These are phyloP conservation scores for Agrenia bidenticulata DNA, from an alignment of 2,888 invertebrate genomes.

Conservation along the genomic window DNA sequence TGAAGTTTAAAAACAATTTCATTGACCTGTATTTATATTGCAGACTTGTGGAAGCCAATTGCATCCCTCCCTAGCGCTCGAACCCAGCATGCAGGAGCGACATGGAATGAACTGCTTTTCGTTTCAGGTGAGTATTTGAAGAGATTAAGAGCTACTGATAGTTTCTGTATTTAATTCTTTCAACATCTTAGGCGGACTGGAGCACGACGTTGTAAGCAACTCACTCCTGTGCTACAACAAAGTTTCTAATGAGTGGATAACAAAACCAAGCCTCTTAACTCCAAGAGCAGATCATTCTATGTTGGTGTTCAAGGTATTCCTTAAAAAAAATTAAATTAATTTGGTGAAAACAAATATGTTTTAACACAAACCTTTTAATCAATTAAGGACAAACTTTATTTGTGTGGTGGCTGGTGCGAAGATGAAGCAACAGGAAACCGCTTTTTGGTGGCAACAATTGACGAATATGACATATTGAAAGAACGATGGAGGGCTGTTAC, in stretches of 20 bases:
- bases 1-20: background rate
- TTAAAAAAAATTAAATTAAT: background rate
- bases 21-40: background rate
- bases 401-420: conserved; percentile 63
- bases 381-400: conserved; percentile 61
- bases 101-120: conserved; percentile 56
- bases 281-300: conserved; percentile 69
- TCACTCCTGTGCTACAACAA: conserved; percentile 62
- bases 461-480: conserved; percentile 64
- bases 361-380: background rate
- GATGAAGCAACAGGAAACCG: conserved; percentile 60
- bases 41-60: conserved; percentile 64
- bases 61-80: conserved; percentile 62
- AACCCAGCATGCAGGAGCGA: conserved; percentile 64
- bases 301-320: conserved; percentile 39
- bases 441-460: conserved; percentile 65
- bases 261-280: conserved; percentile 62
- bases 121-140: conserved; percentile 55
- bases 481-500: conserved; percentile 66
- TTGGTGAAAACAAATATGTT: background rate
- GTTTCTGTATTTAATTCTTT: background rate
- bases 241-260: conserved; percentile 61
- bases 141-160: no score
- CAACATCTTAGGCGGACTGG: conserved; percentile 61
- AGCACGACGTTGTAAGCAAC: conserved; percentile 61